A percentile compares a stretch with the other conserved stretches of the same genome.
Conservation (phyloP, 2,113 vertebrate genomes). For the Tinamus guttatus region DNA sequence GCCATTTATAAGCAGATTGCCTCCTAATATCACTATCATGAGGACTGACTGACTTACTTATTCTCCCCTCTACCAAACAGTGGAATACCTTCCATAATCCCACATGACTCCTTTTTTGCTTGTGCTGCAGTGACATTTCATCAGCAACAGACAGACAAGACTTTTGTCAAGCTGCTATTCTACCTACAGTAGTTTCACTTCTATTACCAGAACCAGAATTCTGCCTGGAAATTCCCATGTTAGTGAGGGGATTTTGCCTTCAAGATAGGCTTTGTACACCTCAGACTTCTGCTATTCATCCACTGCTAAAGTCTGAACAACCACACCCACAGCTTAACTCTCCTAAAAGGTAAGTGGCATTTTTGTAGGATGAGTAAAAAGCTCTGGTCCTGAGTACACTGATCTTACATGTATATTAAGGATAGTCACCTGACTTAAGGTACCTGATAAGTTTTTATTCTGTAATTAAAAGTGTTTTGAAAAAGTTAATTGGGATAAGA, state of each 20-base stretch:
- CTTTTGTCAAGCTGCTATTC: not conserved
- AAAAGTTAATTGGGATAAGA: not conserved
- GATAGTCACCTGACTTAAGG: not conserved
- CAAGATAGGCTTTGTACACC: not conserved
- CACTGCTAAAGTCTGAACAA: not conserved
- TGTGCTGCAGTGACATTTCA: not conserved
- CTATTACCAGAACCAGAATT: not conserved
- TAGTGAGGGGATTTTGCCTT: not conserved
- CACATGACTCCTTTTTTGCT: not conserved
- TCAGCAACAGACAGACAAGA: not conserved
- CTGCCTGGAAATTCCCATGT: not conserved
- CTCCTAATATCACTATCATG: not conserved
- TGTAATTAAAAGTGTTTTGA: not conserved
- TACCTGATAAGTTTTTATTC: not conserved
- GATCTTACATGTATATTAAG: not conserved
- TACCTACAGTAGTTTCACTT: not conserved
- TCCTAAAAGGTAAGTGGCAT: accelerated
- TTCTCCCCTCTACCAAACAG: not conserved
- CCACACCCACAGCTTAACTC: not conserved
- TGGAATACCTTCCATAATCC: not conserved
- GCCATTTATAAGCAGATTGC: not conserved
- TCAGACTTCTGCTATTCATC: not conserved
- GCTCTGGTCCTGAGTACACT: accelerated
- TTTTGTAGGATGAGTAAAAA: not conserved
- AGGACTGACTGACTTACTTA: not conserved